Conservation (phyloP, 2,797 vertebrate species). For the Hoplostethus mediterraneus region DNA sequence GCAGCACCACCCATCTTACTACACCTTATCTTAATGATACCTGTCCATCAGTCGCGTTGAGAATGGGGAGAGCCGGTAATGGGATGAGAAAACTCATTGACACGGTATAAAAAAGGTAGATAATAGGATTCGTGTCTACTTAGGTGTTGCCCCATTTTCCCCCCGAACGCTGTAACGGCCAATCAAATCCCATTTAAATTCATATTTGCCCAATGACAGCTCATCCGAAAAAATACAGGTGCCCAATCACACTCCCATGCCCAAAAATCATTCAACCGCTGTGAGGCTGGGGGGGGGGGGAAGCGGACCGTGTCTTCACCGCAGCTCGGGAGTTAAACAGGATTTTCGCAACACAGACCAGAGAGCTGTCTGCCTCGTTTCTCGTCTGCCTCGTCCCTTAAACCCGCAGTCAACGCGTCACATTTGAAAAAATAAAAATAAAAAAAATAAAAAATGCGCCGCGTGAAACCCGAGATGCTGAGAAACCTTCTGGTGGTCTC, state of each 20-base stretch:
- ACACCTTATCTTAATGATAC: conserved; percentile 27
- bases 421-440: conserved; percentile 52
- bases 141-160: conserved; percentile 23
- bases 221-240: conserved; percentile 51
- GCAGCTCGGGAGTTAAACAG: conserved; percentile 57
- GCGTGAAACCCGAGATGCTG: conserved; percentile 39
- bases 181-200: conserved; percentile 68
- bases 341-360: conserved; percentile 65
- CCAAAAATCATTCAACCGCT: conserved; percentile 50
- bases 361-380: conserved; percentile 25
- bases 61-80: conserved; percentile 51
- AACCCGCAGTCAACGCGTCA: conserved; percentile 28
- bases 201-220: conserved; percentile 60
- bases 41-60: conserved; percentile 48
- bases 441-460: conserved; percentile 18
- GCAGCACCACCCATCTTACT: conserved; percentile 38
- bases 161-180: conserved; percentile 35
- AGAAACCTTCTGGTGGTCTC: conserved; percentile 22
- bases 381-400: conserved; percentile 30
- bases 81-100: conserved; percentile 65
- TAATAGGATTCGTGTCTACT: conserved; percentile 37
- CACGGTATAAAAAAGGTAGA: conserved; percentile 45
- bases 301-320: conserved; percentile 57
- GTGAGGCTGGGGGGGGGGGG: conserved; percentile 45
- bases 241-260: conserved; percentile 56